Evolutionary conservation across 2,113 vertebrate genomes (phyloP).

Genomic region (Tenebrosternarchus preto): DNA sequence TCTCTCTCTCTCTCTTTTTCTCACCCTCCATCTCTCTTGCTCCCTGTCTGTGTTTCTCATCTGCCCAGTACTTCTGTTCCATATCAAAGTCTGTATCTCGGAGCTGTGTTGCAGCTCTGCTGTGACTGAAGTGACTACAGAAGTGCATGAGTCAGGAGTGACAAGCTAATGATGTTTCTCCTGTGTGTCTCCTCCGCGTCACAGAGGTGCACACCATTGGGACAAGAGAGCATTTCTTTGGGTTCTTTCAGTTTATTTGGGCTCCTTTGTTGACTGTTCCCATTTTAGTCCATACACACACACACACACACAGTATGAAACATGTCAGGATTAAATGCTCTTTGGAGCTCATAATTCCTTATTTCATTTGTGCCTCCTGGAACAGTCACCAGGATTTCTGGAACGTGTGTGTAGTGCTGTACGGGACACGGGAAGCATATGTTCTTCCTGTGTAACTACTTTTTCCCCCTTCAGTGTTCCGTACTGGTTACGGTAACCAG

Average conservation of each 20-base stretch:
- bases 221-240: background rate
- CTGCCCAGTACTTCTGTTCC: background rate
- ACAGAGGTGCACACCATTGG: background rate
- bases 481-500: too few relatives aligned
- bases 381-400: background rate
- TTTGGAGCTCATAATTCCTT: background rate
- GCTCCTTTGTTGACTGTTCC: background rate
- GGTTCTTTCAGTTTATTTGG: background rate
- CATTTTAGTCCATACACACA: background rate
- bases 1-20: background rate
- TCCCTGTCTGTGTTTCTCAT: background rate
- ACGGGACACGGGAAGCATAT: too few relatives aligned
- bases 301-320: background rate
- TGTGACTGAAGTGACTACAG: background rate
- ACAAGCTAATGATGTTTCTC: background rate
- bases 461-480: too few relatives aligned
- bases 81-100: constrained; percentile 19
- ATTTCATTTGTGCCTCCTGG: background rate
- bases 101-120: background rate
- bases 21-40: background rate
- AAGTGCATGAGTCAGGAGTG: background rate
- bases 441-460: too few relatives aligned
- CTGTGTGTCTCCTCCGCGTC: background rate
- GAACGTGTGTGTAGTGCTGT: background rate
- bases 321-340: background rate